phyloP scores from a whole-genome alignment of 2,113 vertebrate species.

The Sceloporus undulatus region DNA sequence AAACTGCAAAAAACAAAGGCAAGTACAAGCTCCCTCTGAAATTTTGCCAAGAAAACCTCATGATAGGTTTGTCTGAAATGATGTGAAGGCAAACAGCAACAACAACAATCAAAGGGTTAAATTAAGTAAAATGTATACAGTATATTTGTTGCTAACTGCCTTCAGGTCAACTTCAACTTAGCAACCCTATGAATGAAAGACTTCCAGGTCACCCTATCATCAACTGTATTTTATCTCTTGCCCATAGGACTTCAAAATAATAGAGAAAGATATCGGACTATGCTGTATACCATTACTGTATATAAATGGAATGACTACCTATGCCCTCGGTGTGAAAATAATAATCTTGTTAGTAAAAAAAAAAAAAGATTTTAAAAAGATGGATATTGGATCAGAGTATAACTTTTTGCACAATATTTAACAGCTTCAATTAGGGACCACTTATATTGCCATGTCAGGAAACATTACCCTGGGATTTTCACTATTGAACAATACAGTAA shows the following conservation, averaged over 20 bases:
- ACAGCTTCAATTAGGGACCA: background rate
- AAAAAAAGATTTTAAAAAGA: background rate
- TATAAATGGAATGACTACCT: constrained; percentile 12
- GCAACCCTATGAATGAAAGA: too few relatives aligned
- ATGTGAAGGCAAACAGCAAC: too few relatives aligned
- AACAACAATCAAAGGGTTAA: too few relatives aligned
- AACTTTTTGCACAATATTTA: constrained; percentile 2
- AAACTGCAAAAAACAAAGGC: too few relatives aligned
- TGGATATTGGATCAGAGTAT: background rate
- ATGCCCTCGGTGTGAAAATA: background rate
- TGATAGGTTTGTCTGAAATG: too few relatives aligned
- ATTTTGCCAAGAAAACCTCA: too few relatives aligned
- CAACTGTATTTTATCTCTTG: background rate
- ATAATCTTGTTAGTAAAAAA: background rate
- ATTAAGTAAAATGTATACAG: too few relatives aligned
- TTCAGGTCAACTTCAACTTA: too few relatives aligned
- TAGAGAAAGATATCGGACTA: constrained; percentile 3
- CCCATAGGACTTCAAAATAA: background rate
- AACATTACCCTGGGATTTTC: background rate
- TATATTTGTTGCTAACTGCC: too few relatives aligned
- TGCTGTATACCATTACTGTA: background rate
- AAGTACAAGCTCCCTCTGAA: too few relatives aligned
- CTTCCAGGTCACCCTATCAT: background rate
- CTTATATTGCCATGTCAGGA: background rate
- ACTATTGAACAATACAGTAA: background rate